Evolutionary conservation across 2,888 invertebrate genomes (phyloP).

Genomic region (Papilio gigon): DNA sequence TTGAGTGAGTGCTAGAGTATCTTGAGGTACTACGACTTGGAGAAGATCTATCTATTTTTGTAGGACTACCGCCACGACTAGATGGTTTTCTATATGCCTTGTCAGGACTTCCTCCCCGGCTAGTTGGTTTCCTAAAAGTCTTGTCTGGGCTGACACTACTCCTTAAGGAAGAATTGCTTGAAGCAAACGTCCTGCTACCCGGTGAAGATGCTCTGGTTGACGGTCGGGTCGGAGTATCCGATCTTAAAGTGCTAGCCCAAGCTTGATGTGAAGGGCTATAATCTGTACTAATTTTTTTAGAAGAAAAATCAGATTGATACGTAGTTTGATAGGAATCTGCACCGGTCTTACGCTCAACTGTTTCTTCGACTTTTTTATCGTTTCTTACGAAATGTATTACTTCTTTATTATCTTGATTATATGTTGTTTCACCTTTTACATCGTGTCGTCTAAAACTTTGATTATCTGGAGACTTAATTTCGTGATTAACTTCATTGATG

Average conservation of each 20-base stretch:
- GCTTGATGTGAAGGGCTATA: constrained; percentile 89
- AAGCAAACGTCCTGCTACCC: constrained; percentile 78
- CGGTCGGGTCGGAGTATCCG: constrained; percentile 83
- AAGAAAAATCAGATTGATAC: constrained; percentile 82
- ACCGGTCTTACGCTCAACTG: constrained; percentile 60
- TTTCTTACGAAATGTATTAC: constrained; percentile 49
- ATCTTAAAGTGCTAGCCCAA: constrained; percentile 87
- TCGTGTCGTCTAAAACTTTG: constrained; percentile 20
- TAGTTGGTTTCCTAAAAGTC: constrained; percentile 60
- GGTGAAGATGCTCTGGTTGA: constrained; percentile 81
- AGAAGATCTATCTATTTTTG: constrained; percentile 62
- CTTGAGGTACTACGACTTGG: constrained; percentile 63
- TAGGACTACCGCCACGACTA: constrained; percentile 67
- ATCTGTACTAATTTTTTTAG: constrained; percentile 83
- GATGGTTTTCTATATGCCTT: constrained; percentile 61
- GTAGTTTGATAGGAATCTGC: constrained; percentile 83
- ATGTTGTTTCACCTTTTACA: constrained; percentile 50
- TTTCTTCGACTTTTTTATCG: constrained; percentile 60
- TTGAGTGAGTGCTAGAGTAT: constrained; percentile 61
- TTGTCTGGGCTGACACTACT: constrained; percentile 81
- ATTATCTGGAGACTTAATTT: constrained; percentile 8
- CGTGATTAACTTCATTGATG: neutral
- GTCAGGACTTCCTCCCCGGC: constrained; percentile 65
- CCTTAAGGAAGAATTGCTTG: constrained; percentile 79
- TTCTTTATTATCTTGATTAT: constrained; percentile 54